Percentiles rank a stretch among this genome's conserved stretches.
Conservation (phyloP, 1,140 invertebrate species). For the Drosophila bipectinata region DNA sequence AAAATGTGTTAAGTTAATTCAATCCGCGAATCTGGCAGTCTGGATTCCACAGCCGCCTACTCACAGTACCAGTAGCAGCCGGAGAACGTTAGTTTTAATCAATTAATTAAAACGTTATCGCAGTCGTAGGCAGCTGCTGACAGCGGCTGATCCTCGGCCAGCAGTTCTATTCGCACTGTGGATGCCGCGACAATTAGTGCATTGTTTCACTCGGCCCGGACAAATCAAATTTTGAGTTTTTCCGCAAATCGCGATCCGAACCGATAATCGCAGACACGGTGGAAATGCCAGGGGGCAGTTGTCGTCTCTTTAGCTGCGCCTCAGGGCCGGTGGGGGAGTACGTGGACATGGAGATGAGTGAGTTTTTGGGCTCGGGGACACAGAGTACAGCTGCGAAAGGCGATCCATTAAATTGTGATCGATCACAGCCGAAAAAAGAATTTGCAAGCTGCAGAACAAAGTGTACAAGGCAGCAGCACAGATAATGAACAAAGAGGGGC, state of each 20-base stretch:
- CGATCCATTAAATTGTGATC: slow-evolving; percentile 74
- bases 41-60: slow-evolving; percentile 20
- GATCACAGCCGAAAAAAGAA: slow-evolving; percentile 56
- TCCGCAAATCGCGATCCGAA: neutral
- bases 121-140: slow-evolving; percentile 54
- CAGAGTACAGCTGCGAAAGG: slow-evolving; percentile 28
- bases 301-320: slow-evolving; percentile 61
- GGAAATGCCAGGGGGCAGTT: slow-evolving; percentile 50
- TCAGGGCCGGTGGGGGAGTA: slow-evolving; percentile 39
- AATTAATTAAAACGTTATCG: slow-evolving; percentile 70
- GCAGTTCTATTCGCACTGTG: slow-evolving; percentile 74
- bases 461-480: slow-evolving; percentile 14
- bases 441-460: slow-evolving; percentile 52
- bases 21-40: slow-evolving; percentile 13
- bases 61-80: neutral
- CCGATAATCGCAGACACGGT: slow-evolving; percentile 12
- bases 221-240: slow-evolving; percentile 31
- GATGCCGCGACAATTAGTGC: slow-evolving; percentile 76
- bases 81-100: slow-evolving; percentile 62
- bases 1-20: neutral
- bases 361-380: slow-evolving; percentile 33
- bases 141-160: slow-evolving; percentile 17
- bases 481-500: slow-evolving; percentile 66
- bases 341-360: slow-evolving; percentile 75
- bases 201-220: slow-evolving; percentile 24